phyloP scores from a whole-genome alignment of 2,888 invertebrate genomes.

The Yponomeuta cagnagella region DNA sequence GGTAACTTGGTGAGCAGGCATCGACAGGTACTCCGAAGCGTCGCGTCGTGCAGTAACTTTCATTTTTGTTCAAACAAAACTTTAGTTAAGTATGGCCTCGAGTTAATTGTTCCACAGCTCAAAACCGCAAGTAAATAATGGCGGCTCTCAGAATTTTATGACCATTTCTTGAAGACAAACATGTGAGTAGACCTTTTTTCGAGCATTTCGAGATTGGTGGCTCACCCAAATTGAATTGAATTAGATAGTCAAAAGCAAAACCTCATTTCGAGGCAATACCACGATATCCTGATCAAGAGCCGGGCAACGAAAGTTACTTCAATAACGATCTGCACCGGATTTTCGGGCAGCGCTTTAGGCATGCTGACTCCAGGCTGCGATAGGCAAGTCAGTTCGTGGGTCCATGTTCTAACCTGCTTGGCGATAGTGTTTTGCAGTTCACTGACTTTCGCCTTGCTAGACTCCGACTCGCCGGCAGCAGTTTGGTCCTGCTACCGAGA shows the following conservation, averaged over 20 bases:
- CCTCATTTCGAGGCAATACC: too few species aligned
- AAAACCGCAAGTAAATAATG: too few species aligned
- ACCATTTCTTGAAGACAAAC: too few species aligned
- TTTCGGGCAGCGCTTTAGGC: neutral
- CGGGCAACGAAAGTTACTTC: constrained; percentile 7
- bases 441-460: constrained; percentile 74
- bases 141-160: too few species aligned
- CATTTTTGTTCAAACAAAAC: neutral
- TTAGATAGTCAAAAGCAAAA: too few species aligned
- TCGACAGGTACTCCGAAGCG: neutral
- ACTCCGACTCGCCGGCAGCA: constrained; percentile 64
- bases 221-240: too few species aligned
- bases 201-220: too few species aligned
- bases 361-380: constrained; percentile 9
- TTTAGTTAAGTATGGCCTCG: neutral
- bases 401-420: constrained; percentile 82
- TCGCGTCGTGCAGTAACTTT: neutral
- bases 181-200: too few species aligned
- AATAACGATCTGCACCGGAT: constrained; percentile 19
- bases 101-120: too few species aligned
- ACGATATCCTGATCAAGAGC: too few species aligned
- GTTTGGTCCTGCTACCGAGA: constrained; percentile 55
- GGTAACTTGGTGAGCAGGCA: neutral
- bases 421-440: constrained; percentile 91
- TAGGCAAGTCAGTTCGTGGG: neutral